A percentile compares a stretch with the other conserved stretches of the same genome.
phyloP scores from a whole-genome alignment of 2,113 vertebrate genomes.

The Arenaria interpres region DNA sequence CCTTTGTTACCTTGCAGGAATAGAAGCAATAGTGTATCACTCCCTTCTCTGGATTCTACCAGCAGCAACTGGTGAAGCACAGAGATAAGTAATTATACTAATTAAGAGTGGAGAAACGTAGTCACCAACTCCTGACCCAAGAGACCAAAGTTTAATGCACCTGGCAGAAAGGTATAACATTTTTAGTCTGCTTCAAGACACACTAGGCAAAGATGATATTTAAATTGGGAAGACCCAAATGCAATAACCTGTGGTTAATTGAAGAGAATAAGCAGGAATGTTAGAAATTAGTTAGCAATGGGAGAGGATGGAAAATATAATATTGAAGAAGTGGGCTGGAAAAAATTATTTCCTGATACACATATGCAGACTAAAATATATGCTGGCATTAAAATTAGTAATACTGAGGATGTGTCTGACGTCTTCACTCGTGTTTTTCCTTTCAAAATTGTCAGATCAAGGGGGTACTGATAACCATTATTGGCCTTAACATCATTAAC shows the following conservation, averaged over 20 bases:
- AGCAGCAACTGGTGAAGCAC: background rate
- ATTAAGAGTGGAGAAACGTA: constrained; percentile 7
- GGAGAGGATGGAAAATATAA: background rate
- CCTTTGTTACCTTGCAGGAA: background rate
- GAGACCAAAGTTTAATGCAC: background rate
- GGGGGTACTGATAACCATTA: too few species aligned
- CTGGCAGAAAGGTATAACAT: background rate
- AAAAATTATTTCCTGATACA: background rate
- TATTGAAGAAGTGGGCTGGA: background rate
- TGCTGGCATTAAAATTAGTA: background rate
- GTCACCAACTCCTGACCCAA: background rate
- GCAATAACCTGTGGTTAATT: background rate
- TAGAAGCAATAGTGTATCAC: background rate
- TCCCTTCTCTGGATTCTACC: background rate
- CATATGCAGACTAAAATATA: background rate
- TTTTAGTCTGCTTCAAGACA: background rate
- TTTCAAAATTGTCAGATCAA: background rate
- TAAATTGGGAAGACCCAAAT: background rate
- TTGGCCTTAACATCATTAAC: background rate
- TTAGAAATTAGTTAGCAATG: background rate
- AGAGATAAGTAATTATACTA: background rate
- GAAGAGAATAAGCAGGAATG: background rate
- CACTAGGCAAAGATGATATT: background rate
- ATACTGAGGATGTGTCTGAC: background rate
- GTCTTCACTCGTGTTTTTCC: background rate